Evolutionary conservation across 2,113 vertebrate species (phyloP), one percentile per base, ranked within the genome.

Genomic region (Lampris megalopsis): DNA sequence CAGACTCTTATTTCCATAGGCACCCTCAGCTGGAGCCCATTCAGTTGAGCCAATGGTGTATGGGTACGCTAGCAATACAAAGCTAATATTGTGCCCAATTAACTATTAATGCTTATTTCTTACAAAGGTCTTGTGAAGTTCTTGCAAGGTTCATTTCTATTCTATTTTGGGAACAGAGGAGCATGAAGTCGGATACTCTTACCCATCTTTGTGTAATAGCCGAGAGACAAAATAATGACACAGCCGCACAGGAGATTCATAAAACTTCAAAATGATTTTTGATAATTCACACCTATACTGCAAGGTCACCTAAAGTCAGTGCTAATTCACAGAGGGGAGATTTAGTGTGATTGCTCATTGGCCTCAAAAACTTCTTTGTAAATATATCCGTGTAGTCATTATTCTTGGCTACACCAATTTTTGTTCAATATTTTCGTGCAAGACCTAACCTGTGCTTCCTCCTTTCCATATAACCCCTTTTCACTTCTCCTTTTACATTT

Each of bases 1-100:
- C 98, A 99, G 92, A 96, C 95, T 88, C 92, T 99, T 77, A 97
- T 97, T 89, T 97, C 97, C 0, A 96, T 97, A 75, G 95, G 96
- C 92, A 95, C 91, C 1, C 73, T 95, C 79, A 94, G 91, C 90
- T 94, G 94, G 94, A 92, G 87, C 81, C 92, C 92, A 10, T 90
- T 92, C 74, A 84, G 62, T 60, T 95, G 81, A 93, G 75, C 69
- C 77, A 68, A 74, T 85, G 42, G 54, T 60, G 50, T 6, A 13
- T 9, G 5, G 63, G 68, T 53, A 52, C 9, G 68, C 50, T 64
- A 42, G 61, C 38, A 54, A 47, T 4, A 63, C 61, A 3, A 63
- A 49, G 76, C 81, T 78, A 6, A 57, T 66, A 76, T 86, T 53
- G 65, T 52, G 75, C 66, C 64, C 43, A 9, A 5, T 71, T 54